These are phyloP conservation scores for Phocoena phocoena DNA, from an alignment of 2,113 vertebrate genomes.

Conservation along the genomic window DNA sequence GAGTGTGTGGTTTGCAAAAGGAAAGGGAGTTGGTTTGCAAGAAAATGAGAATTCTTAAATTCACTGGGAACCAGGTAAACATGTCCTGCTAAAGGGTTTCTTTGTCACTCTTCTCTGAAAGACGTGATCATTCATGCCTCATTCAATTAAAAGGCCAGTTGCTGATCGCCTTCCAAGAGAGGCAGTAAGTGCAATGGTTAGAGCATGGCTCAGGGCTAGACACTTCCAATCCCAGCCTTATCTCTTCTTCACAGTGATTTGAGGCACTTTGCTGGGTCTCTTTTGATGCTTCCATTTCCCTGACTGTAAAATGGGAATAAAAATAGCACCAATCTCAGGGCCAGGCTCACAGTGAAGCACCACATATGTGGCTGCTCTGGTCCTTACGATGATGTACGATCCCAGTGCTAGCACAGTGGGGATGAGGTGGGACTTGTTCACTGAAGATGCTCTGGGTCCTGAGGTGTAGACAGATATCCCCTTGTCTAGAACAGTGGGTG, in stretches of 20 bases:
- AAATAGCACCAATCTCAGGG: neutral
- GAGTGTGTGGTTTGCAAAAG: neutral
- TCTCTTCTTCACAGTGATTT: neutral
- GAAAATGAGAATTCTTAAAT: conserved; percentile 32
- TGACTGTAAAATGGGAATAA: neutral
- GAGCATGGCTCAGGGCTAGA: too few relatives aligned
- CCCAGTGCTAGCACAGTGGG: accelerated
- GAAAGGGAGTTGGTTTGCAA: neutral
- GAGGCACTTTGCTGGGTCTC: neutral
- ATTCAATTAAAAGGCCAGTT: neutral
- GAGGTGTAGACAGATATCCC: too few relatives aligned
- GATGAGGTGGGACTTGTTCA: too few relatives aligned
- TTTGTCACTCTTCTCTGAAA: neutral
- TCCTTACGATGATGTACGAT: accelerated
- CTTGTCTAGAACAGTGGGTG: accelerated
- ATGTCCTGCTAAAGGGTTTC: neutral
- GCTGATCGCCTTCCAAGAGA: accelerated
- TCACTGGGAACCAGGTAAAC: neutral
- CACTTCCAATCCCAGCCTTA: too few relatives aligned
- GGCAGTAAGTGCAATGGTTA: accelerated
- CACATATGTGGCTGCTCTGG: accelerated
- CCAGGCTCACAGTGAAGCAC: accelerated
- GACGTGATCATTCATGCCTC: neutral
- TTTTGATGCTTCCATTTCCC: neutral
- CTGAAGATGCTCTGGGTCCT: accelerated